Conservation (phyloP, 1,140 invertebrate genomes). For the Uloborus diversus region DNA sequence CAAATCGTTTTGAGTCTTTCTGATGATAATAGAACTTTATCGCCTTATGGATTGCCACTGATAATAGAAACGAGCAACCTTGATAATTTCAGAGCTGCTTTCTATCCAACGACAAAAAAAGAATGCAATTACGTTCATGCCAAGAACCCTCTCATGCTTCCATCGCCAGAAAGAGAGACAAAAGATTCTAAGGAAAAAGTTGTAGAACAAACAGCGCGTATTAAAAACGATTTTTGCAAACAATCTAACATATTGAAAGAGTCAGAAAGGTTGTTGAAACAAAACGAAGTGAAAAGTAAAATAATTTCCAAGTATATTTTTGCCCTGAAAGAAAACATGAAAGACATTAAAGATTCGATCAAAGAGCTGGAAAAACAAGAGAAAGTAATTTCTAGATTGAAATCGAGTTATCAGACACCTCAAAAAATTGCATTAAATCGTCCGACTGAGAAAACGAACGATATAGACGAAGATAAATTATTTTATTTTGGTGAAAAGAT, state of each 20-base stretch:
- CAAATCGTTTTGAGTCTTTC: not conserved
- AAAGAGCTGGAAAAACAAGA: not conserved
- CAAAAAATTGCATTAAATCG: too few species aligned
- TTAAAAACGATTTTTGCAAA: not conserved
- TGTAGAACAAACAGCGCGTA: not conserved
- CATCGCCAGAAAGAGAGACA: not conserved
- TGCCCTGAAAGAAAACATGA: constrained; percentile 6
- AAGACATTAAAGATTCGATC: constrained; percentile 1
- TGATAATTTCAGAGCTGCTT: not conserved
- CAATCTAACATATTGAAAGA: not conserved
- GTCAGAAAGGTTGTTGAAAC: not conserved
- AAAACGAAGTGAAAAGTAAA: constrained; percentile 4
- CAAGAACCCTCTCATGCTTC: too few species aligned
- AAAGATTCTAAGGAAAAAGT: not conserved
- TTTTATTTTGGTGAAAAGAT: too few species aligned
- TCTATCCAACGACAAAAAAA: too few species aligned
- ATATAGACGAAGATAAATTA: too few species aligned
- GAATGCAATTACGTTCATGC: too few species aligned
- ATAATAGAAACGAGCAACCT: not conserved
- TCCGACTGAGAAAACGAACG: too few species aligned
- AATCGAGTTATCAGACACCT: too few species aligned
- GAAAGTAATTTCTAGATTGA: not conserved
- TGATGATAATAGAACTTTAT: not conserved
- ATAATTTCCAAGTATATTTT: not conserved
- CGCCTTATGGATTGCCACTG: not conserved